Percentiles rank a stretch among this genome's conserved stretches.
Evolutionary conservation across 2,797 vertebrate genomes (phyloP).

Genomic region (Microctenopoma lineatum): DNA sequence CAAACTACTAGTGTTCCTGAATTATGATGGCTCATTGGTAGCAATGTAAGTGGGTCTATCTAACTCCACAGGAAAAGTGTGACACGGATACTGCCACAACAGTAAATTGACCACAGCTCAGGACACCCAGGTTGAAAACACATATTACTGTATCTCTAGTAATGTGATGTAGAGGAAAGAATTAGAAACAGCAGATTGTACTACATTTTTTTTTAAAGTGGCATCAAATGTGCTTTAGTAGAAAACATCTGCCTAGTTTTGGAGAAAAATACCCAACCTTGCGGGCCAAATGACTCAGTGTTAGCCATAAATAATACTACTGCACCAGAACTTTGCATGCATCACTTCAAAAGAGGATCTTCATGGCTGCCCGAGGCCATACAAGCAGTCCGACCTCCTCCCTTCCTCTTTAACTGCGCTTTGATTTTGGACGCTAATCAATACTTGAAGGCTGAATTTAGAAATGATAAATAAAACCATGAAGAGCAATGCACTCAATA

Average conservation of each 20-base stretch:
- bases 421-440: slow-evolving; percentile 78
- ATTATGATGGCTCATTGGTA: slow-evolving; percentile 62
- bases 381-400: slow-evolving; percentile 68
- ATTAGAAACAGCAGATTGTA: slow-evolving; percentile 23
- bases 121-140: slow-evolving; percentile 32
- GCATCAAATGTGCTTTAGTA: slow-evolving; percentile 19
- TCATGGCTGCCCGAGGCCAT: slow-evolving; percentile 68
- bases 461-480: slow-evolving; percentile 74
- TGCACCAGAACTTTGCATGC: slow-evolving; percentile 66
- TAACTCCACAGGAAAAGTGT: slow-evolving; percentile 35
- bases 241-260: slow-evolving; percentile 28
- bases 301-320: slow-evolving; percentile 70
- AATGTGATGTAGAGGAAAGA: slow-evolving; percentile 29
- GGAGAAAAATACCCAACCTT: slow-evolving; percentile 58
- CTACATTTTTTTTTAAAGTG: no score
- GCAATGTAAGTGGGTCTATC: slow-evolving; percentile 58
- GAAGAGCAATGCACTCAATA: slow-evolving; percentile 54
- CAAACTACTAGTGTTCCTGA: slow-evolving; percentile 64
- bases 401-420: slow-evolving; percentile 76
- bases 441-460: slow-evolving; percentile 79
- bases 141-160: slow-evolving; percentile 8
- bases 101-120: slow-evolving; percentile 36
- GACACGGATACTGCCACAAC: slow-evolving; percentile 42
- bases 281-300: slow-evolving; percentile 64
- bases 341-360: slow-evolving; percentile 69